Percentiles rank a stretch among this genome's conserved stretches.
Conservation (phyloP, 1,140 invertebrate species). For the Pararge aegeria region DNA sequence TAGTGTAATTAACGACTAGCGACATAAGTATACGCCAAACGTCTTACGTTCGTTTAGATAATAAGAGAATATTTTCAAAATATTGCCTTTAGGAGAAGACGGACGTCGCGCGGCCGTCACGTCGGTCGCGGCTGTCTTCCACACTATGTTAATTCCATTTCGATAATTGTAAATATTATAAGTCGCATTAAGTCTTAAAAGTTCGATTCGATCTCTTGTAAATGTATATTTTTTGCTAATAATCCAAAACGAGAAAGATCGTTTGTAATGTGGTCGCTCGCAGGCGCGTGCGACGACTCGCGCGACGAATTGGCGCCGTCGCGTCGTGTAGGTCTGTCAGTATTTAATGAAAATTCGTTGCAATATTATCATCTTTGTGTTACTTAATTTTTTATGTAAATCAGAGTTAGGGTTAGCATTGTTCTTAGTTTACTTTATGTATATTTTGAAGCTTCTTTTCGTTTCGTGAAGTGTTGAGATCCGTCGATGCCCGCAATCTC, state of each 20-base stretch:
- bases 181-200: slow-evolving; percentile 73
- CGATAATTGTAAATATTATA: slow-evolving; percentile 75
- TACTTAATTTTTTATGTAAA: slow-evolving; percentile 72
- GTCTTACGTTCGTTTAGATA: slow-evolving; percentile 75
- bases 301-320: slow-evolving; percentile 26
- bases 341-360: slow-evolving; percentile 64
- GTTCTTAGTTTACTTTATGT: slow-evolving; percentile 66
- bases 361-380: slow-evolving; percentile 68
- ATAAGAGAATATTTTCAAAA: slow-evolving; percentile 78
- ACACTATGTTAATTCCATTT: slow-evolving; percentile 75
- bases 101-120: slow-evolving; percentile 44
- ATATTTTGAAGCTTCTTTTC: slow-evolving; percentile 68
- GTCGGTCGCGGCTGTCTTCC: slow-evolving; percentile 60
- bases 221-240: slow-evolving; percentile 78
- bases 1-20: slow-evolving; percentile 77
- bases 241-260: slow-evolving; percentile 45
- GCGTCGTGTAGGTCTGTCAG: slow-evolving; percentile 39
- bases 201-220: slow-evolving; percentile 78
- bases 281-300: slow-evolving; percentile 20
- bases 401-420: slow-evolving; percentile 65
- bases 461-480: slow-evolving; percentile 46
- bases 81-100: slow-evolving; percentile 72
- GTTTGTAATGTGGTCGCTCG: slow-evolving; percentile 34
- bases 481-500: slow-evolving; percentile 70
- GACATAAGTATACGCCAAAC: slow-evolving; percentile 79